These are phyloP conservation scores for Stegodyphus dumicola DNA, from an alignment of 1,140 invertebrate species.

Conservation along the genomic window DNA sequence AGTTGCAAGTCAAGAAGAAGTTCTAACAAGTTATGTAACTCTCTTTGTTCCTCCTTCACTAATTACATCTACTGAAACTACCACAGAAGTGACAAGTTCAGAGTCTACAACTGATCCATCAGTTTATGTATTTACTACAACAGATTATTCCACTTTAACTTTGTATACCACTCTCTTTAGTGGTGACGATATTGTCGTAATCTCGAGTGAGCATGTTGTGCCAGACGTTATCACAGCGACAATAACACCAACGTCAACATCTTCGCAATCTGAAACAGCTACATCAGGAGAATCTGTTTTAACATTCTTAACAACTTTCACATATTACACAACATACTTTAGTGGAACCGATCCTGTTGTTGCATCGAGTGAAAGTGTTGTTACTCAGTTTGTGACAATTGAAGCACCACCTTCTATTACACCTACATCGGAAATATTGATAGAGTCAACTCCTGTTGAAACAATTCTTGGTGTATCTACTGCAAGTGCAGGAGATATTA, in stretches of 20 bases:
- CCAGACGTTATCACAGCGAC: conserved; percentile 62
- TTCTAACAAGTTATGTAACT: conserved; percentile 62
- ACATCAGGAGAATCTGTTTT: conserved; percentile 39
- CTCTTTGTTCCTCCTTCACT: conserved; percentile 61
- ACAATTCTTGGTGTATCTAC: conserved; percentile 50
- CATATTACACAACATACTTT: conserved; percentile 64
- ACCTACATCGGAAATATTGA: conserved; percentile 8
- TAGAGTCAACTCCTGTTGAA: conserved; percentile 36
- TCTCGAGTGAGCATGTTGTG: conserved; percentile 63
- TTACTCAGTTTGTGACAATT: conserved; percentile 63
- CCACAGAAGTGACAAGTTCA: neutral
- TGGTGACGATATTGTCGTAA: conserved; percentile 62
- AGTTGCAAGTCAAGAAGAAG: conserved; percentile 61
- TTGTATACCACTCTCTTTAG: conserved; percentile 62
- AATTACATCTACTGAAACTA: conserved; percentile 29
- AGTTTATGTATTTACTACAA: conserved; percentile 54
- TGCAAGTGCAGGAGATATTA: conserved; percentile 23
- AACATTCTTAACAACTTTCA: conserved; percentile 64
- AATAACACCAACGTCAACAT: conserved; percentile 38
- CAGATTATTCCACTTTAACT: conserved; percentile 61
- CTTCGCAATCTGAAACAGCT: conserved; percentile 4
- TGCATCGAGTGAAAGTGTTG: conserved; percentile 62
- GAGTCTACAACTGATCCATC: conserved; percentile 28
- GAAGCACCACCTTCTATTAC: conserved; percentile 38
- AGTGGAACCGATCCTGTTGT: conserved; percentile 61